These are phyloP conservation scores for Anticlea derivata DNA, from an alignment of 2,888 invertebrate genomes.

Conservation along the genomic window DNA sequence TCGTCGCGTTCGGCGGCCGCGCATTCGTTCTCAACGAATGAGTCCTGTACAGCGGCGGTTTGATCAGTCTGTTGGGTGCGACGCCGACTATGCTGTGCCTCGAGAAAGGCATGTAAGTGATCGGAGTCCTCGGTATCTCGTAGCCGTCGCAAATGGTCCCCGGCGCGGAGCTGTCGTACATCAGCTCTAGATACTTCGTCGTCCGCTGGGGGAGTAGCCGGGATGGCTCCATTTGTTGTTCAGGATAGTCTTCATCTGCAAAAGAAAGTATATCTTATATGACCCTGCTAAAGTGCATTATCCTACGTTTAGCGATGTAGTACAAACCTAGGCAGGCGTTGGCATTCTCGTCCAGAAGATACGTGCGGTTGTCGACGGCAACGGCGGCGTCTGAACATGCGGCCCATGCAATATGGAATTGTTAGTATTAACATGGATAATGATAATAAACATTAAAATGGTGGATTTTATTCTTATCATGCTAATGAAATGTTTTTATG, in stretches of 20 bases:
- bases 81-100: conserved; percentile 74
- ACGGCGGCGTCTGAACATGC: conserved; percentile 88
- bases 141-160: conserved; percentile 82
- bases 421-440: conserved; percentile 46
- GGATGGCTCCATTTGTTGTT: conserved; percentile 73
- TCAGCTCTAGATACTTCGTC: conserved; percentile 87
- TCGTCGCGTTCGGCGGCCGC: conserved; percentile 72
- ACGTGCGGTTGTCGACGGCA: conserved; percentile 91
- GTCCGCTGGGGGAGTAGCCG: conserved; percentile 63
- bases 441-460: too few species aligned
- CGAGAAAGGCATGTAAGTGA: conserved; percentile 57
- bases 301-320: conserved; percentile 30
- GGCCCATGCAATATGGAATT: conserved; percentile 59
- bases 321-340: conserved; percentile 80
- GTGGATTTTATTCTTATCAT: too few species aligned
- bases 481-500: neutral
- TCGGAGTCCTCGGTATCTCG: conserved; percentile 82
- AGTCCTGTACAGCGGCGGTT: conserved; percentile 60
- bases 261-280: conserved; percentile 10
- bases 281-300: neutral
- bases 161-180: conserved; percentile 82
- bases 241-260: conserved; percentile 71
- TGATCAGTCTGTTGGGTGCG: conserved; percentile 66
- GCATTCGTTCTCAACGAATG: conserved; percentile 61
- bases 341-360: conserved; percentile 90